Base-by-base conservation (phyloP, 2,888 invertebrate species). In the Ochropacha duplaris region DNA sequence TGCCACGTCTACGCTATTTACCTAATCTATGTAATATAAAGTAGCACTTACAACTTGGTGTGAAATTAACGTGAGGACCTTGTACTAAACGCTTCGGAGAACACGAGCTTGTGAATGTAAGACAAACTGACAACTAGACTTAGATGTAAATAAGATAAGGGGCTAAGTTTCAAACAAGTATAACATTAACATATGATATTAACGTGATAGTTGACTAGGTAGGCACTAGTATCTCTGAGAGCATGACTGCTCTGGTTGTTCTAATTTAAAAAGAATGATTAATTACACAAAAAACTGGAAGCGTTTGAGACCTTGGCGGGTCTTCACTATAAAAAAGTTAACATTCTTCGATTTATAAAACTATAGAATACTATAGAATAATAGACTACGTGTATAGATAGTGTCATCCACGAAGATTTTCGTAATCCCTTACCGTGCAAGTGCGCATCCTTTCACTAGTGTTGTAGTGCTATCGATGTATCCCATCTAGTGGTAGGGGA, bases 31-130 rank as follows among this genome's bases (percentile, higher is more conserved):
- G 36, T 22, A 56, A 58, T 26, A 59, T 51, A 58, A 59, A 57
- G 56, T 51, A 31, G 58, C 52, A 39, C 49, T 64, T 51, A 44
- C 16, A 64, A 62, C 60, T 62, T 54, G 56, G 62, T 65, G 66
- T 66, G 65, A 66, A 68, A 69, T 61, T 68, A 62, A 60, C 64
- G 63, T 64, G 19, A 9, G 56, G 57, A 63, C 62, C 66, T 60
- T 62, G 63, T 60, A 61, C 64, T 64, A 60, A 44, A 61, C 59
- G 57, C 54, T 51, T 50, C 52, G 52, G 54, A 54, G 59, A 57
- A 49, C 61, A 22, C 22, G 36, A 22, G 50, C 51, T 31, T 59
- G 49, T 57, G 56, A 59, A 24, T 55, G 55, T 60, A 58, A 60
- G 39, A 57, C 26, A 24, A 54, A 62, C 57, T 58, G 66, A 64